Evolutionary conservation across 2,888 invertebrate species (phyloP).

Genomic region (Synergus laeviventris): DNA sequence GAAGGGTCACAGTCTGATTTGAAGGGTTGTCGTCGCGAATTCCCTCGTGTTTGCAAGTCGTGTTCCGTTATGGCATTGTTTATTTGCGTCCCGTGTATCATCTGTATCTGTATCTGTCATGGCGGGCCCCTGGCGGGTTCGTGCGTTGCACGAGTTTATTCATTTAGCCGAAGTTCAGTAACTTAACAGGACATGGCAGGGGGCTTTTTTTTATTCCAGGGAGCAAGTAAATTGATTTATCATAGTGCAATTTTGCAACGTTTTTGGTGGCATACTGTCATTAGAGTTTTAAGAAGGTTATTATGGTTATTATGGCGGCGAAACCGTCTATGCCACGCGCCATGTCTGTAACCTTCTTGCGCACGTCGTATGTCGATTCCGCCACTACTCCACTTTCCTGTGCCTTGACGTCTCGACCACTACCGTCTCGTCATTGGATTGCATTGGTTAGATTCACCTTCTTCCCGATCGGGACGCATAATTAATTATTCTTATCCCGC

Average conservation of each 20-base stretch:
- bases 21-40: conserved; percentile 26
- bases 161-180: conserved; percentile 8
- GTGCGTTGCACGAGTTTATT: conserved; percentile 34
- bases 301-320: conserved; percentile 66
- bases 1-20: background rate
- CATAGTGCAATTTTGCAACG: conserved; percentile 3
- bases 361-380: conserved; percentile 65
- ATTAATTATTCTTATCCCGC: too few species aligned
- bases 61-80: conserved; percentile 63
- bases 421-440: background rate
- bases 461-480: too few species aligned
- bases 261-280: conserved; percentile 44
- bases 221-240: background rate
- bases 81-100: conserved; percentile 66
- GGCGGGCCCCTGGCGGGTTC: conserved; percentile 64
- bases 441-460: background rate
- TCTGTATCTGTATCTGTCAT: conserved; percentile 64
- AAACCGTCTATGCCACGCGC: conserved; percentile 73
- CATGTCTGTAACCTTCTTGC: conserved; percentile 67
- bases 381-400: conserved; percentile 65
- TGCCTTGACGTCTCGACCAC: conserved; percentile 41
- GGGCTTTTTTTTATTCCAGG: conserved; percentile 38
- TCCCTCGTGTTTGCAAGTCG: conserved; percentile 54
- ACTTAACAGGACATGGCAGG: conserved; percentile 22
- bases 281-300: background rate